Conservation (phyloP, 2,888 invertebrate genomes). For the Leptopterna dolabrata region DNA sequence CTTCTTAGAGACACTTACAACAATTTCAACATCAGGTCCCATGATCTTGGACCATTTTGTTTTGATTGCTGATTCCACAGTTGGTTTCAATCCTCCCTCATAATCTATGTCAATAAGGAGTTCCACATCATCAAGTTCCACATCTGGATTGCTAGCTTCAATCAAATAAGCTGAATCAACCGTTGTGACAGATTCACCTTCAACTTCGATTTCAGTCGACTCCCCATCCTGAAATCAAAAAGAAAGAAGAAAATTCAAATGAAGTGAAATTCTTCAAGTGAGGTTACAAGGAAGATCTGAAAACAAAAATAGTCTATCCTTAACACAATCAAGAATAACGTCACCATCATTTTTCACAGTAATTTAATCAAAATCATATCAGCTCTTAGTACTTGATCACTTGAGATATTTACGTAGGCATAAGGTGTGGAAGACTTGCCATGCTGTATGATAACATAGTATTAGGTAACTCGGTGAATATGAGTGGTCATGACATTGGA, state of each 20-base stretch:
- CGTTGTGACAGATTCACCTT: constrained; percentile 83
- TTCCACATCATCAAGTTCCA: constrained; percentile 72
- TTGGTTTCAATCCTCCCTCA: constrained; percentile 76
- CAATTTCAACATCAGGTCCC: constrained; percentile 82
- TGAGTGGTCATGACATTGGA: too few relatives aligned
- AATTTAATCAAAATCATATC: too few relatives aligned
- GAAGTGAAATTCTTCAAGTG: not conserved
- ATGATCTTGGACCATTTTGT: constrained; percentile 87
- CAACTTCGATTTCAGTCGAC: constrained; percentile 80
- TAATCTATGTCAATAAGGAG: constrained; percentile 68
- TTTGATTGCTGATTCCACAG: constrained; percentile 78
- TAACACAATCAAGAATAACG: too few relatives aligned
- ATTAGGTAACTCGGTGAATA: too few relatives aligned
- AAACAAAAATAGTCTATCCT: not conserved
- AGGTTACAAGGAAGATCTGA: not conserved
- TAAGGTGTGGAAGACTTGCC: too few relatives aligned
- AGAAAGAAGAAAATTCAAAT: constrained; percentile 33
- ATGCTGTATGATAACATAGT: too few relatives aligned
- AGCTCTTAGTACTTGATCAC: too few relatives aligned
- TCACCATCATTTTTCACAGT: too few relatives aligned
- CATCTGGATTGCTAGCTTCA: constrained; percentile 73
- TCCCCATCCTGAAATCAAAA: constrained; percentile 73
- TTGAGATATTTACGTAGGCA: too few relatives aligned
- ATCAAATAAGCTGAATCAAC: constrained; percentile 79
- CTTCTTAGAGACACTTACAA: constrained; percentile 72